These are phyloP conservation scores for Corythornis madagascariensis DNA, from an alignment of 2,113 vertebrate genomes.

Conservation along the genomic window DNA sequence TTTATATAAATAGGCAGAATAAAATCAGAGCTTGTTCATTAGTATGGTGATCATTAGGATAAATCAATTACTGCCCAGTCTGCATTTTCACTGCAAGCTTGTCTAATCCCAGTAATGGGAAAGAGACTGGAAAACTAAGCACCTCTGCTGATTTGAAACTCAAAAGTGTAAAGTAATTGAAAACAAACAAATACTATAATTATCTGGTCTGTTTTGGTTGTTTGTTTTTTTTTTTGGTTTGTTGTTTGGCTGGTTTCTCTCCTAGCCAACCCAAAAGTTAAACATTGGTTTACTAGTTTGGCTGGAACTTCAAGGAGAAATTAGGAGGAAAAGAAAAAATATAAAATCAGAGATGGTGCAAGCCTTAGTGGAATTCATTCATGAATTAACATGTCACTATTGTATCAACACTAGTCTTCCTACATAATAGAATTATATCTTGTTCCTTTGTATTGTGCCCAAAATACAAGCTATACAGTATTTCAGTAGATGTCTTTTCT, in stretches of 20 bases:
- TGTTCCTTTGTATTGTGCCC: neutral
- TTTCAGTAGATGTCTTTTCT: neutral
- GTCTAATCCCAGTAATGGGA: neutral
- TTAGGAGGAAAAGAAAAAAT: neutral
- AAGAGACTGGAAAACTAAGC: neutral
- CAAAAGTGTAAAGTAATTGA: neutral
- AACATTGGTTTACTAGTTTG: neutral
- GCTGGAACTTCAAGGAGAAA: neutral
- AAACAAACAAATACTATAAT: neutral
- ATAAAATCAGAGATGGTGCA: neutral
- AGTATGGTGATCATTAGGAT: neutral
- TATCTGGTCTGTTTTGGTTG: neutral
- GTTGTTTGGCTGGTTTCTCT: too few species aligned
- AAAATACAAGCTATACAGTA: neutral
- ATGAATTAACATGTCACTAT: neutral
- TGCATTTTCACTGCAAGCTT: conserved; percentile 1
- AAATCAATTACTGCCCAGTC: conserved; percentile 10
- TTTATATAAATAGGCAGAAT: neutral
- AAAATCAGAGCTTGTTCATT: conserved; percentile 5
- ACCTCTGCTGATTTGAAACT: neutral
- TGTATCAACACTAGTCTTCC: neutral
- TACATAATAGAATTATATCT: neutral
- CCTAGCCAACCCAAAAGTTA: neutral
- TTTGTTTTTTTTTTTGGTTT: neutral
- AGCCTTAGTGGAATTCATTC: neutral